phyloP scores from a whole-genome alignment of 2,888 invertebrate species.

The Macropis europaea region DNA sequence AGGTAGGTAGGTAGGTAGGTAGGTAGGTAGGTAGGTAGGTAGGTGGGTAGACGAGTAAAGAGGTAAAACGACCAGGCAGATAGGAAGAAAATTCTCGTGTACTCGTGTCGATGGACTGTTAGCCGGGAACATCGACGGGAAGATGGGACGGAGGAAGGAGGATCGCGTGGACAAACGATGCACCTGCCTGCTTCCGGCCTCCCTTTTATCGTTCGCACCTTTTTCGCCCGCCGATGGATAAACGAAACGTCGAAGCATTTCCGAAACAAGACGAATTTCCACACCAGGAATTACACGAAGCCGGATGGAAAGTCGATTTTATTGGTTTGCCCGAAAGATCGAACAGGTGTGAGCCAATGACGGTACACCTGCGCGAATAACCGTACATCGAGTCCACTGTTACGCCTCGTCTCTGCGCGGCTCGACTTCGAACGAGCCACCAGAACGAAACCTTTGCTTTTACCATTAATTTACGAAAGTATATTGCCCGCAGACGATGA shows the following conservation, averaged over 20 bases:
- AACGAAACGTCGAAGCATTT: background rate
- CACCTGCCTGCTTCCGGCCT: constrained; percentile 1
- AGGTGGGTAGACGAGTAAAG: background rate
- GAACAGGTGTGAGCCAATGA: constrained; percentile 29
- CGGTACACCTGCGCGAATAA: constrained; percentile 38
- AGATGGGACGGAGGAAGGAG: background rate
- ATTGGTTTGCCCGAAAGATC: constrained; percentile 22
- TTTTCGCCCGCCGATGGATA: background rate
- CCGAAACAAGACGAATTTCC: background rate
- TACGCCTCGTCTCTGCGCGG: background rate
- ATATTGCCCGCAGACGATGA: too few relatives aligned
- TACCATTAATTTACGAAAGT: too few relatives aligned
- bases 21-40: background rate
- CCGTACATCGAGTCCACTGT: constrained; percentile 19
- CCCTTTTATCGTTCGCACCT: background rate
- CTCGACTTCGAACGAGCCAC: background rate
- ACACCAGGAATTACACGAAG: background rate
- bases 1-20: background rate
- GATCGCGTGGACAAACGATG: background rate
- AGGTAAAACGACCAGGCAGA: background rate
- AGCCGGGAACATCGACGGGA: constrained; percentile 1
- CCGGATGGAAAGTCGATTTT: constrained; percentile 21
- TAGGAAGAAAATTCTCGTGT: background rate
- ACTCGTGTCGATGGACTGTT: background rate
- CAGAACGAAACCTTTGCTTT: background rate